Percentiles rank a stretch among this genome's conserved stretches.
These are phyloP conservation scores for Muntiacus reevesi DNA, from an alignment of 2,113 vertebrate genomes.

Conservation along the genomic window DNA sequence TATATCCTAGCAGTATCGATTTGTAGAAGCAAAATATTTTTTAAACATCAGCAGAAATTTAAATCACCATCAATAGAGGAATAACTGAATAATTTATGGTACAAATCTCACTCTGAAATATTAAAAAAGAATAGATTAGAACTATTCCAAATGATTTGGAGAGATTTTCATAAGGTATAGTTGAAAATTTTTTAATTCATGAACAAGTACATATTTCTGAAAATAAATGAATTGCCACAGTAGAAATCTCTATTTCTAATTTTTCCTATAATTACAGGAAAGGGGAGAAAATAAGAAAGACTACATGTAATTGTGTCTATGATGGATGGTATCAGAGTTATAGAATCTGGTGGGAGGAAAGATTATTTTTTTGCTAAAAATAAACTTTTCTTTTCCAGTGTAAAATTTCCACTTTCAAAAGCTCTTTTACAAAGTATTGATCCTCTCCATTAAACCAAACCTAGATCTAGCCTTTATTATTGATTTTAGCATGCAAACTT, in stretches of 20 bases:
- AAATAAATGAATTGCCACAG: not conserved
- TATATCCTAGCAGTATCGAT: not conserved
- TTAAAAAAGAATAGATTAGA: not conserved
- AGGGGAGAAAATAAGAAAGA: not conserved
- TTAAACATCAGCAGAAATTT: not conserved
- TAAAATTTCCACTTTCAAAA: constrained; percentile 25
- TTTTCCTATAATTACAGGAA: not conserved
- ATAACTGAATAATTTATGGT: not conserved
- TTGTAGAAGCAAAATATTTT: not conserved
- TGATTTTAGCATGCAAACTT: constrained; percentile 55
- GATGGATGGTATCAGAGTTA: not conserved
- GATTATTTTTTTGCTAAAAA: not conserved
- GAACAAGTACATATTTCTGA: not conserved
- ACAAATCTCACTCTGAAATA: not conserved
- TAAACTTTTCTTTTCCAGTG: not conserved
- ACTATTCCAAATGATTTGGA: not conserved
- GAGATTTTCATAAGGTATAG: not conserved
- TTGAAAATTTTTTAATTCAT: not conserved
- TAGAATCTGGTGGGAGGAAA: rapidly evolving
- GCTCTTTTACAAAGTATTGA: constrained; percentile 48
- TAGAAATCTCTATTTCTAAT: not conserved
- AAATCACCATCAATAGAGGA: not conserved
- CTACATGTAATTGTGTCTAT: not conserved
- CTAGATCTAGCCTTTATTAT: constrained; percentile 39
- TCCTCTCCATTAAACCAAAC: constrained; percentile 54